Base-by-base conservation (phyloP, 2,888 invertebrate genomes). In the Drosophila basisetae region DNA sequence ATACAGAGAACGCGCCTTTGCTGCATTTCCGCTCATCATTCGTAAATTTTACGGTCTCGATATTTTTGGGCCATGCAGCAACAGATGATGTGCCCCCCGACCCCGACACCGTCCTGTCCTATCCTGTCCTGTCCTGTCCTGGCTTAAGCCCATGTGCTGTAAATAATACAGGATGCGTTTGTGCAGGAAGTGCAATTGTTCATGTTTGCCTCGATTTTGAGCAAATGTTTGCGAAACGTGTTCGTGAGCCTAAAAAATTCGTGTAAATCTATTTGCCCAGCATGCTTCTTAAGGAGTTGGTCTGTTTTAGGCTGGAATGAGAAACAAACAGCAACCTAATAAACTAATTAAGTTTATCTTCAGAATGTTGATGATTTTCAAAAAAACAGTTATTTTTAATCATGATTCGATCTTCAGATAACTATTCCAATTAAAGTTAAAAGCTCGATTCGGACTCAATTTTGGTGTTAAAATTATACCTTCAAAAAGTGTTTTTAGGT, bases 111-210 rank as follows among this genome's bases (percentile, higher is more conserved):
- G n/a, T 2, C 39, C 50, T 4, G 11, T n/a, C 28, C 25, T 22
- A 22, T 22, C 22, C 31, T 6, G 39, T 31, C 4, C 61, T 31
- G 22, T 56, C 54, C 61, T 28, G 22, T 53, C 52, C 54, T 35
- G 64, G 66, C 67, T 52, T 84, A 79, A 74, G 76, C 72, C 82
- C 79, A 71, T 82, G 81, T 73, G 72, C 73, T 73, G 80, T 68
- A 78, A 71, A 66, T 64, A 65, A 70, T 66, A 66, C 80, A 82
- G 79, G 76, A 82, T 80, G 82, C 76, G 53, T 68, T 73, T 67
- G 35, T 67, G 73, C 85, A 90, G 87, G 87, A 87, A 80, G 73
- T 78, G 80, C 80, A 88, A 83, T 87, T 87, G 88, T 80, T 75
- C 76, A 49, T 50, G 61, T 67, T 69, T 56, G 9, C 52, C 52